These are phyloP conservation scores for Percopsis transmontana DNA, from an alignment of 2,113 vertebrate genomes.

Conservation along the genomic window DNA sequence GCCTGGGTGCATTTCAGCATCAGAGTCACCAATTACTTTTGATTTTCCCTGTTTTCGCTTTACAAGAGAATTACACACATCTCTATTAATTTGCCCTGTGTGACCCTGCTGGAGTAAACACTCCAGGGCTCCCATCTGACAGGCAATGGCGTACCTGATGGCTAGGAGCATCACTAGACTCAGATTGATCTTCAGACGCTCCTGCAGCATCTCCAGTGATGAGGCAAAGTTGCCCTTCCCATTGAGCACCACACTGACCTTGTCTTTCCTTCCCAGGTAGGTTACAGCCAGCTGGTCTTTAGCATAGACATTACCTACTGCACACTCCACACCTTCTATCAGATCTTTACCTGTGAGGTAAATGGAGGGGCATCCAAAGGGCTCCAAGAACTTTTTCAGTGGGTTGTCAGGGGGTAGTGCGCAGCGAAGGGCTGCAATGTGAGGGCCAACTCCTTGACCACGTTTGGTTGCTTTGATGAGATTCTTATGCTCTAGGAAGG, in stretches of 20 bases:
- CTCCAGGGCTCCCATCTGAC: conserved; percentile 79
- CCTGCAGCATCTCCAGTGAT: conserved; percentile 62
- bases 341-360: conserved; percentile 79
- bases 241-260: conserved; percentile 73
- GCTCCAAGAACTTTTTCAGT: conserved; percentile 72
- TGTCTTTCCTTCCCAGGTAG: conserved; percentile 77
- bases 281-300: conserved; percentile 78
- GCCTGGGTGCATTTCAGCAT: conserved; percentile 35
- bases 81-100: conserved; percentile 42
- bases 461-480: conserved; percentile 78
- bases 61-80: conserved; percentile 3
- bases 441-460: conserved; percentile 78
- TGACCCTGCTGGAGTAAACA: conserved; percentile 56
- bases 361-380: conserved; percentile 78
- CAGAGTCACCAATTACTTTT: neutral
- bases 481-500: conserved; percentile 76
- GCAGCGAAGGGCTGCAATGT: conserved; percentile 73
- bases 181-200: conserved; percentile 66
- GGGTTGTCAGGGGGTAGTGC: conserved; percentile 69
- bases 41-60: conserved; percentile 20
- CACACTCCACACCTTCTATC: conserved; percentile 77
- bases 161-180: conserved; percentile 76
- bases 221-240: conserved; percentile 76
- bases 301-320: conserved; percentile 80
- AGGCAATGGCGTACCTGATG: conserved; percentile 72